Evolutionary conservation across 2,888 invertebrate species (phyloP), one percentile per base, ranked within the genome.

Genomic region (Philopedon plagiatum): DNA sequence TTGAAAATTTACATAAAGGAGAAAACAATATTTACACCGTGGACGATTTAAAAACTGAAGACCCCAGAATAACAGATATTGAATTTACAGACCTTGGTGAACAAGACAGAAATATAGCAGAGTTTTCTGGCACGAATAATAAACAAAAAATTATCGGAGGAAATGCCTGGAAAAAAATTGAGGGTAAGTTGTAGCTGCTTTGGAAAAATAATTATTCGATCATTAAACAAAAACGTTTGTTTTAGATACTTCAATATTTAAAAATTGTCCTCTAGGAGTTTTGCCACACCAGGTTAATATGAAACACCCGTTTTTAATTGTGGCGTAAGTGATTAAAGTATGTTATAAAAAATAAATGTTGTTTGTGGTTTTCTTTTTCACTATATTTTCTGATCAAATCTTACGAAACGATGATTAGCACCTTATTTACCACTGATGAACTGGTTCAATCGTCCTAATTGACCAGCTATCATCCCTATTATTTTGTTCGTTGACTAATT

Each of bases 181-280:
- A 75, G 73, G 76, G 77, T 76, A 63, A 44, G 15, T 56, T 26
- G 21, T 13, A 64, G n/a, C n/a, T n/a, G n/a, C n/a, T n/a, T n/a
- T n/a, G n/a, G n/a, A n/a, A n/a, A n/a, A n/a, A n/a, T 54, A 18
- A 26, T 32, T 62, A 26, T 11, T 4, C n/a, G n/a, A n/a, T n/a
- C 9, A 58, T n/a, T 61, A 7, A 44, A 51, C 54, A 49, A 49
- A 32, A 60, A 29, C 62, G 58, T 65, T 51, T 74, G 69, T 80
- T 78, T 61, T 46, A 82, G 82, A 81, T 76, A 78, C 77, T 8
- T 68, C 73, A 15, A 44, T 63, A 15, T 82, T 77, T 62, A 74
- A 76, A 62, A 77, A 76, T 44, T 78, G 78, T 21, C 82, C 82
- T 13, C 71, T 82, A 18, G 82, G 82, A 67, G 73, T 81, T 8